phyloP scores from a whole-genome alignment of 2,797 vertebrate genomes.

The Microctenopoma steveboyesi region DNA sequence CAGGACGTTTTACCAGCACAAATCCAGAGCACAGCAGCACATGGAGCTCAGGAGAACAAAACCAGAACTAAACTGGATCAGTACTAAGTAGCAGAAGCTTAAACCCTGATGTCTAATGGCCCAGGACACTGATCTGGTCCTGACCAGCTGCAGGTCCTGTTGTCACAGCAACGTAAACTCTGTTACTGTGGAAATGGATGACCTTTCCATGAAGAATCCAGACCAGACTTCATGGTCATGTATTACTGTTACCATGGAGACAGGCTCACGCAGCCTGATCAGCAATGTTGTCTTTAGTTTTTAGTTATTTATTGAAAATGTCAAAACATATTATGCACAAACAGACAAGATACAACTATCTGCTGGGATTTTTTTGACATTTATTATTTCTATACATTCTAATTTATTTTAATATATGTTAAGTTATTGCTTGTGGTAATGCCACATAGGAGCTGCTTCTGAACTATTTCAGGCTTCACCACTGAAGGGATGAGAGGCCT shows the following conservation, averaged over 20 bases:
- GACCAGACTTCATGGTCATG: conserved; percentile 4
- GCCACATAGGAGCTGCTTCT: conserved; percentile 2
- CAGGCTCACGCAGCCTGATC: not conserved
- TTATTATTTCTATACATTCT: not conserved
- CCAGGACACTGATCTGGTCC: not conserved
- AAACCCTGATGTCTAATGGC: not conserved
- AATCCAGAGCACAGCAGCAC: conserved; percentile 17
- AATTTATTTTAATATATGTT: conserved; percentile 26
- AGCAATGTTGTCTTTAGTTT: conserved; percentile 15
- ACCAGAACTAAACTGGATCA: conserved; percentile 5
- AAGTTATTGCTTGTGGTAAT: conserved; percentile 10
- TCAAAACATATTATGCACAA: conserved; percentile 16
- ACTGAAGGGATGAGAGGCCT: not conserved
- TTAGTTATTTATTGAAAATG: conserved; percentile 42
- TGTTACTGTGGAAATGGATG: conserved; percentile 34
- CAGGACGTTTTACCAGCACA: conserved; percentile 1
- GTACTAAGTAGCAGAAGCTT: not conserved
- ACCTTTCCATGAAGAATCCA: conserved; percentile 8
- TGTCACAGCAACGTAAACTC: conserved; percentile 28
- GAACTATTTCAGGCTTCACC: conserved; percentile 18
- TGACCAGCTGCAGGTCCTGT: conserved; percentile 1
- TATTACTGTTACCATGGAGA: conserved; percentile 26
- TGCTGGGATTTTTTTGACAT: conserved; percentile 35
- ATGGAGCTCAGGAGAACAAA: conserved; percentile 18
- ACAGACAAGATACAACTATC: conserved; percentile 22